A percentile compares a stretch with the other conserved stretches of the same genome.
These are phyloP conservation scores for Hyalella azteca DNA, from an alignment of 2,888 invertebrate species.

Conservation along the genomic window DNA sequence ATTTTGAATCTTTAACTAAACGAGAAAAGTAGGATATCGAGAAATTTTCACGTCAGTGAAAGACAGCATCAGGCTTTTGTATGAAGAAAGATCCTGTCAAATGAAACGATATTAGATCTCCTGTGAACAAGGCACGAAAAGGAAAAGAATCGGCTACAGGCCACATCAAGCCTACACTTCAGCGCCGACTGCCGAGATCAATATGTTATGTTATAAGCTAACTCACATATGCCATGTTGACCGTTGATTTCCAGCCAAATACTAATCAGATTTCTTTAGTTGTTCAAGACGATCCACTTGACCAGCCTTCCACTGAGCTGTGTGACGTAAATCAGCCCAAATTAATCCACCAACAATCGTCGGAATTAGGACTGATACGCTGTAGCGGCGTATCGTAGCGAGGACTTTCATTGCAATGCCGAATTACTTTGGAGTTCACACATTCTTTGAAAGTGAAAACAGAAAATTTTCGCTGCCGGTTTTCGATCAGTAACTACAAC, in stretches of 20 bases:
- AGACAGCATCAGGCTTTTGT: neutral
- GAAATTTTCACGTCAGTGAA: neutral
- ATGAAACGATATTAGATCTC: neutral
- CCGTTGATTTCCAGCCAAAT: neutral
- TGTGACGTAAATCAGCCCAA: slow-evolving; percentile 1
- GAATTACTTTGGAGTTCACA: too few species aligned
- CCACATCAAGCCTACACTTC: neutral
- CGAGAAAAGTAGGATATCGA: neutral
- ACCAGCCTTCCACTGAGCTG: neutral
- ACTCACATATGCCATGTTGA: neutral
- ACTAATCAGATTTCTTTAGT: neutral
- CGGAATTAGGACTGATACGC: neutral
- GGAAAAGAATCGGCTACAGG: neutral
- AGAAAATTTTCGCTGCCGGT: too few species aligned
- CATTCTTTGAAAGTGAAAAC: too few species aligned
- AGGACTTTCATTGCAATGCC: neutral
- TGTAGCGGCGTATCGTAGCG: neutral
- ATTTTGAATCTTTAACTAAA: too few species aligned
- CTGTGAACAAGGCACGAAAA: neutral
- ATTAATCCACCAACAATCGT: neutral
- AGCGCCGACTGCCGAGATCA: neutral
- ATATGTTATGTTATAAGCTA: neutral
- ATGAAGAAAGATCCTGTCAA: neutral
- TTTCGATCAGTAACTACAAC: too few species aligned
- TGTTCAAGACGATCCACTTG: neutral